Conservation (phyloP, 2,888 invertebrate species). For the Caenorhabditis sulstoni region DNA sequence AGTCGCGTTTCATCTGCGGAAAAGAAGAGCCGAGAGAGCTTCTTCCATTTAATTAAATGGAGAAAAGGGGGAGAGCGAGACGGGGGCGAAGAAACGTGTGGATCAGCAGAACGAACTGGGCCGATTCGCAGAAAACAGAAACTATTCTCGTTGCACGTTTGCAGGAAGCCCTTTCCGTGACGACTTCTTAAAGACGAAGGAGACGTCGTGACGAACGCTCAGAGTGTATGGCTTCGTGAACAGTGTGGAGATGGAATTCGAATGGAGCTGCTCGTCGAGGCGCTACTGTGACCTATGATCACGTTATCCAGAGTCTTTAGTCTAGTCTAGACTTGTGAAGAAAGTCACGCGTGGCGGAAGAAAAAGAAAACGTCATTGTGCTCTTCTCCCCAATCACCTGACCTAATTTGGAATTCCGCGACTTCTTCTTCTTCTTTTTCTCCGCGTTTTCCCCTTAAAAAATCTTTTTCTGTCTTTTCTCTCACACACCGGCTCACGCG, state of each 20-base stretch:
- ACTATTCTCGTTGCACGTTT: constrained; percentile 9
- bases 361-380: constrained; percentile 40
- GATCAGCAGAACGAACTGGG: constrained; percentile 38
- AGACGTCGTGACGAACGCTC: background rate
- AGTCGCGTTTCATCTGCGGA: constrained; percentile 16
- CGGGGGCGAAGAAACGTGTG: constrained; percentile 37
- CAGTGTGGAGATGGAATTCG: background rate
- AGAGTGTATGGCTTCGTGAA: constrained; percentile 7
- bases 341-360: background rate
- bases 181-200: background rate
- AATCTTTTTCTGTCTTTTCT: constrained; percentile 34
- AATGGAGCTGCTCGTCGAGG: background rate
- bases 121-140: constrained; percentile 25
- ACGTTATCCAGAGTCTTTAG: background rate
- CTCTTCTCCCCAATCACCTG: constrained; percentile 48
- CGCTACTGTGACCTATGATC: background rate
- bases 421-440: constrained; percentile 21
- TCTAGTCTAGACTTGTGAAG: constrained; percentile 6
- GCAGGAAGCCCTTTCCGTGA: constrained; percentile 33
- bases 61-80: background rate
- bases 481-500: constrained; percentile 55
- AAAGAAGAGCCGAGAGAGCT: constrained; percentile 1
- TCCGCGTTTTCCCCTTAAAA: constrained; percentile 11
- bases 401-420: constrained; percentile 55
- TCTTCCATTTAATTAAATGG: constrained; percentile 34